These are phyloP conservation scores for Tachystola acroxantha DNA, from an alignment of 2,888 invertebrate genomes.

Conservation along the genomic window DNA sequence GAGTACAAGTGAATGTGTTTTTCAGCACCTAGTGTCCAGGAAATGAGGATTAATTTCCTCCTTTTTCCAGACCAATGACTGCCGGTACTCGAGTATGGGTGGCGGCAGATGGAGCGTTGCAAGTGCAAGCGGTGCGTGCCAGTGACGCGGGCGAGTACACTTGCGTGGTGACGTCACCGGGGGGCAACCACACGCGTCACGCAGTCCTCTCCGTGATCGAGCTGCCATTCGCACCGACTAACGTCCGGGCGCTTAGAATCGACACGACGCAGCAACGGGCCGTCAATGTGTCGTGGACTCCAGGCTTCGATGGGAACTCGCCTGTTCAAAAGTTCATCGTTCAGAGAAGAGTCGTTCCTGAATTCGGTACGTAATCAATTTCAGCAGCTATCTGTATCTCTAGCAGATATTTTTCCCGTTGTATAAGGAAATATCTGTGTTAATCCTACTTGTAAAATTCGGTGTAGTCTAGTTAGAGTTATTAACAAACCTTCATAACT, in stretches of 20 bases:
- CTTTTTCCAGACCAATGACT: conserved; percentile 56
- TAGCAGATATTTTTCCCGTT: no score
- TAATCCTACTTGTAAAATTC: no score
- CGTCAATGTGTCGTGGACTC: conserved; percentile 95
- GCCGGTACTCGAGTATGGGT: conserved; percentile 85
- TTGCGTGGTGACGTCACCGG: conserved; percentile 92
- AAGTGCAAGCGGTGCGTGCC: conserved; percentile 92
- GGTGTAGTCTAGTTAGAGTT: no score
- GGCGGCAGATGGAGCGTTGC: conserved; percentile 89
- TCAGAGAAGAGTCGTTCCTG: conserved; percentile 93
- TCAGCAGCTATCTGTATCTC: no score
- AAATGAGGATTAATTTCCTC: not conserved
- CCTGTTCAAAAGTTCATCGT: conserved; percentile 95
- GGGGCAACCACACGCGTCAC: conserved; percentile 94
- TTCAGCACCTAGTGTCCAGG: not conserved
- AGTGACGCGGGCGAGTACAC: conserved; percentile 96
- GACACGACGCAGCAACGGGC: conserved; percentile 83
- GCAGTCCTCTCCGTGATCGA: conserved; percentile 92
- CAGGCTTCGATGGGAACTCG: conserved; percentile 98
- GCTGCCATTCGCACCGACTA: conserved; percentile 94
- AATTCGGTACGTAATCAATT: conserved; percentile 85
- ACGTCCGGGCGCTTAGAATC: conserved; percentile 85
- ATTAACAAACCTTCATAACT: no score
- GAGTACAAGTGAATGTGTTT: conserved; percentile 42
- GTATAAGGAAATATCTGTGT: no score